These are phyloP conservation scores for Brenthis ino DNA, from an alignment of 2,888 invertebrate genomes.

Conservation along the genomic window DNA sequence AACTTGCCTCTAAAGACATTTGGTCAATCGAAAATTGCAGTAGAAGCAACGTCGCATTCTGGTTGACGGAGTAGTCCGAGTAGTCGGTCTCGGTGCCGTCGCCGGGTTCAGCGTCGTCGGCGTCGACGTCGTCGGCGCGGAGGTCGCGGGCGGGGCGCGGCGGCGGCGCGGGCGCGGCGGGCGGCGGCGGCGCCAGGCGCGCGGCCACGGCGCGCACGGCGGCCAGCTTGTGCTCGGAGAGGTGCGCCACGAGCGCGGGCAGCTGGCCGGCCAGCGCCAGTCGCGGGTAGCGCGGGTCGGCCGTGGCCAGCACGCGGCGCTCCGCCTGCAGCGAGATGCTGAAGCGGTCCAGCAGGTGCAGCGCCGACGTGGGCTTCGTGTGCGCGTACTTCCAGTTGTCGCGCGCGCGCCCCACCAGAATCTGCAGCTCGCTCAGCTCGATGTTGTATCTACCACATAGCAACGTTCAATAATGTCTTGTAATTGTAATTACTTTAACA, in stretches of 20 bases:
- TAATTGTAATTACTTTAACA: too few species aligned
- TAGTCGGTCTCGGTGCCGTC: conserved; percentile 67
- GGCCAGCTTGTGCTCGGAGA: conserved; percentile 93
- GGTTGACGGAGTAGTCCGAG: conserved; percentile 62
- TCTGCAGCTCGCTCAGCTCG: conserved; percentile 91
- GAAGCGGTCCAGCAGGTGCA: conserved; percentile 93
- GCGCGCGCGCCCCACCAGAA: conserved; percentile 92
- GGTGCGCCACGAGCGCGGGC: conserved; percentile 93
- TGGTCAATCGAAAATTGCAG: conserved; percentile 94
- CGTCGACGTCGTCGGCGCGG: not conserved
- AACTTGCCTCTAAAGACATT: conserved; percentile 88
- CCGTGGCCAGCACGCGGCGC: conserved; percentile 89
- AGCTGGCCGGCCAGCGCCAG: conserved; percentile 92
- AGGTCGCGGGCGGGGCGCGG: conserved; percentile 19
- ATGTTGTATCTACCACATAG: conserved; percentile 85
- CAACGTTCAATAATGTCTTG: not conserved
- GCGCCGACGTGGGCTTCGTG: conserved; percentile 89
- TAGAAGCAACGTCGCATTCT: conserved; percentile 86
- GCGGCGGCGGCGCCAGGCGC: conserved; percentile 33
- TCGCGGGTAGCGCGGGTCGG: conserved; percentile 93
- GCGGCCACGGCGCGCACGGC: conserved; percentile 68
- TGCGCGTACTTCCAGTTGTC: conserved; percentile 96
- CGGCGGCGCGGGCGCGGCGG: conserved; percentile 26
- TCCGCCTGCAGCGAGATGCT: conserved; percentile 88
- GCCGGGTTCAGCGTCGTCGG: too few species aligned